Evolutionary conservation across 2,113 vertebrate species (phyloP).

Genomic region (Aythya baeri): DNA sequence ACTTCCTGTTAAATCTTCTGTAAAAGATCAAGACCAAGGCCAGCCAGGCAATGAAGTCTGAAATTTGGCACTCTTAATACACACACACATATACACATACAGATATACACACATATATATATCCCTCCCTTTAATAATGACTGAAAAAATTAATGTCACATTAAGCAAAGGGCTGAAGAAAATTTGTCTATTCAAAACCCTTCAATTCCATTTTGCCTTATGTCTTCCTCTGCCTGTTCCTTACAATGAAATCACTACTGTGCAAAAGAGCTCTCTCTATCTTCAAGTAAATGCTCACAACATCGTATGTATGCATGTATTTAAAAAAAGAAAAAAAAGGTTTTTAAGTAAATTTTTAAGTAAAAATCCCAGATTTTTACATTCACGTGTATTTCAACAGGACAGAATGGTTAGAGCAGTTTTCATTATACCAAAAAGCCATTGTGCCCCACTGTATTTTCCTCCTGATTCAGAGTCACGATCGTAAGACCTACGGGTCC

Average conservation of each 20-base stretch:
- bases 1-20: constrained; percentile 54
- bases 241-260: background rate
- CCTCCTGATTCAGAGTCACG: background rate
- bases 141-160: background rate
- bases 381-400: background rate
- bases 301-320: fast-evolving
- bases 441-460: background rate
- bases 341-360: no score
- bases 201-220: background rate
- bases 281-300: background rate
- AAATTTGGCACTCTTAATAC: background rate
- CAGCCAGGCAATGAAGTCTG: background rate
- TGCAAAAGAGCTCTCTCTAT: background rate
- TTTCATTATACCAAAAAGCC: background rate
- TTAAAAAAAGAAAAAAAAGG: background rate
- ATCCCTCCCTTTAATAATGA: background rate
- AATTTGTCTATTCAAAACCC: background rate
- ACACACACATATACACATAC: background rate
- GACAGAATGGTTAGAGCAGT: background rate
- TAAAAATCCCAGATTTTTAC: background rate
- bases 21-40: constrained; percentile 15
- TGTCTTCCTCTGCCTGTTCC: background rate
- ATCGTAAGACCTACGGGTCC: background rate
- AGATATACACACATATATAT: no score
- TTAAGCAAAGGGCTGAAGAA: background rate